Base-by-base conservation (phyloP, 64 coral and sea anemone genomes). In the Pocillopora verrucosa region DNA sequence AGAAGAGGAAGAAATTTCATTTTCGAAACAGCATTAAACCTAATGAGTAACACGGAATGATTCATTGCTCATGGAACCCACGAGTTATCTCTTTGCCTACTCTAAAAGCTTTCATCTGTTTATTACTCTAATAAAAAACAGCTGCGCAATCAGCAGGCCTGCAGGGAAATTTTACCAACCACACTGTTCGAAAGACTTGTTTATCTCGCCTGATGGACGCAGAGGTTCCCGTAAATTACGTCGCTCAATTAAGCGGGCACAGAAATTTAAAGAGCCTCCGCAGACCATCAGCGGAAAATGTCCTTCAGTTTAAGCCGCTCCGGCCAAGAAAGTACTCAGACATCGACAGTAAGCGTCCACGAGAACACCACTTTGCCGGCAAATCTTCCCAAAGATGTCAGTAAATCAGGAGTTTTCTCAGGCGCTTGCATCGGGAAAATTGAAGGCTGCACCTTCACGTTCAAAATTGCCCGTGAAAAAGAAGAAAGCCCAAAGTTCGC, bases 221-320 rank as follows among this genome's bases (percentile, higher is more conserved):
- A 1, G 80, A 91, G 24, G 69, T 91, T 1, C 89, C 89, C 6
- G 89, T 72, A 11, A 91, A 84, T 84, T 91, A 91, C 58, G 80
- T 91, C 10, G 89, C 89, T 9, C 89, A 91, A 34, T 64, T 16
- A 60, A 89, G 88, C 30, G 76, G 36, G 61, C 64, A 73, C 69
- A 20, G 30, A 30, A 30, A 30, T 30, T 30, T 30, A 30, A 30
- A 30, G 30, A 30, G 30, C 30, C 30, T 30, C 30, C 24, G 73
- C 36, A 35, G 73, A 75, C 6, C 73, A 75, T 35, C 73, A 30
- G 30, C 73, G 73, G 36, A 75, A 75, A 35, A 75, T n/a, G 73
- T 75, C 73, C 13, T 10, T 75, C 9, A 75, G 30, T 36, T 75
- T 75, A 75, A 30, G 73, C 73, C 22, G 73, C 73, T 75, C 73